Percentiles rank a stretch among this genome's conserved stretches.
These are phyloP conservation scores for Mesopsocus fuscifrons DNA, from an alignment of 2,888 invertebrate genomes.

Conservation along the genomic window DNA sequence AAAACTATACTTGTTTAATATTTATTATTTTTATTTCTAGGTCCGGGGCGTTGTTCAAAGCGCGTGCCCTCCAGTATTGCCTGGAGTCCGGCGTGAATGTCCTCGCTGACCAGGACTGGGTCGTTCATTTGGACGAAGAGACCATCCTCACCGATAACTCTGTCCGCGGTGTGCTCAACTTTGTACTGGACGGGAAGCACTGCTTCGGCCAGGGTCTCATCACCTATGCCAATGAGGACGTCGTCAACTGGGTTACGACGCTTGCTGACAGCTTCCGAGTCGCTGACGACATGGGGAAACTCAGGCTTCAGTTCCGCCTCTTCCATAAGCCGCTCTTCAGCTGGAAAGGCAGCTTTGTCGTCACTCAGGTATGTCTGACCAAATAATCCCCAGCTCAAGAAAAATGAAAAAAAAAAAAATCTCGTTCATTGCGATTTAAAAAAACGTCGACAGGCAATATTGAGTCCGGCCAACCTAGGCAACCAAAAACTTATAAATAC, in stretches of 20 bases:
- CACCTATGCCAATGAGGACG: conserved; percentile 89
- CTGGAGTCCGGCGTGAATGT: conserved; percentile 76
- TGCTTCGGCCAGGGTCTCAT: conserved; percentile 92
- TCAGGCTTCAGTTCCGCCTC: conserved; percentile 75
- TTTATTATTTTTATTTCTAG: too few relatives aligned
- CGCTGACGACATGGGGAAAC: conserved; percentile 94
- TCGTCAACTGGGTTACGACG: conserved; percentile 94
- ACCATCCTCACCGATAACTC: conserved; percentile 85
- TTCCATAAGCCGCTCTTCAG: conserved; percentile 92
- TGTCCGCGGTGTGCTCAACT: conserved; percentile 77
- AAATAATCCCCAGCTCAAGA: too few relatives aligned
- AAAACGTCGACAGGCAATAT: too few relatives aligned
- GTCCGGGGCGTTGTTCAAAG: conserved; percentile 84
- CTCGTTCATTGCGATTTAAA: too few relatives aligned
- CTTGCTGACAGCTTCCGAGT: conserved; percentile 90
- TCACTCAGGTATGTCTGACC: conserved; percentile 78
- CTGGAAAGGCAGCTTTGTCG: conserved; percentile 97
- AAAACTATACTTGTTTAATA: too few relatives aligned
- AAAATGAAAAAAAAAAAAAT: too few relatives aligned
- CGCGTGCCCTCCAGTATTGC: conserved; percentile 87
- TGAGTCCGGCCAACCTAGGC: too few relatives aligned
- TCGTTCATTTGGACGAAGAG: conserved; percentile 95
- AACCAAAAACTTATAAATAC: too few relatives aligned
- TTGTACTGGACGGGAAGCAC: conserved; percentile 84
- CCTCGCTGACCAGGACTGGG: conserved; percentile 78